Conservation (phyloP, 2,113 vertebrate genomes). For the Ammospiza nelsoni region DNA sequence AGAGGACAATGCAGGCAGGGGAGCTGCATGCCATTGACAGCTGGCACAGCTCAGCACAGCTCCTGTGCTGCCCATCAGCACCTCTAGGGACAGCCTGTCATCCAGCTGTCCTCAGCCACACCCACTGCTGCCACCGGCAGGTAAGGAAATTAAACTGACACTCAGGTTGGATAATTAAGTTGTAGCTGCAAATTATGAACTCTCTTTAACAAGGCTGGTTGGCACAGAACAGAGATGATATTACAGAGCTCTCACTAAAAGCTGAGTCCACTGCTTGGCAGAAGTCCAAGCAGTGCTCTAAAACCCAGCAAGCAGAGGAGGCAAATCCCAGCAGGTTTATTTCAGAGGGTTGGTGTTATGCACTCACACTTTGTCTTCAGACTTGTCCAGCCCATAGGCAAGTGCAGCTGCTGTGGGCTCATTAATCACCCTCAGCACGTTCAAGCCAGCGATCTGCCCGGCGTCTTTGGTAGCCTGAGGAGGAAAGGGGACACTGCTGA, state of each 20-base stretch:
- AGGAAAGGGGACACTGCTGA: not conserved
- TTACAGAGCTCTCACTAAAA: not conserved
- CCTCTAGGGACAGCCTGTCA: not conserved
- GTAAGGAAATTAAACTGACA: not conserved
- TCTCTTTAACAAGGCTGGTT: not conserved
- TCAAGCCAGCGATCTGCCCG: conserved; percentile 93
- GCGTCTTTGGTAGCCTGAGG: conserved; percentile 95
- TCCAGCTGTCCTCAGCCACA: not conserved
- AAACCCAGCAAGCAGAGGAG: not conserved
- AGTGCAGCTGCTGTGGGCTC: conserved; percentile 97
- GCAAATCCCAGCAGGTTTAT: not conserved
- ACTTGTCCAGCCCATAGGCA: conserved; percentile 98
- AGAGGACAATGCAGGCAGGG: not conserved
- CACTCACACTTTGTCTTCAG: conserved; percentile 94
- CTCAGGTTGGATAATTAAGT: not conserved
- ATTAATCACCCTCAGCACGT: conserved; percentile 97
- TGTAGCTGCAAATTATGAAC: not conserved
- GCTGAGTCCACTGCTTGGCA: not conserved
- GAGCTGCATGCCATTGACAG: not conserved
- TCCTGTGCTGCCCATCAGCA: not conserved
- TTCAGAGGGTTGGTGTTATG: not conserved
- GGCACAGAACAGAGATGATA: not conserved
- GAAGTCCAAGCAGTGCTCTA: not conserved
- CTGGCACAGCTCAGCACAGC: too few relatives aligned
- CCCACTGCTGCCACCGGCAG: not conserved